Evolutionary conservation across 2,797 vertebrate species (phyloP).

Genomic region (Sparidentex hasta): DNA sequence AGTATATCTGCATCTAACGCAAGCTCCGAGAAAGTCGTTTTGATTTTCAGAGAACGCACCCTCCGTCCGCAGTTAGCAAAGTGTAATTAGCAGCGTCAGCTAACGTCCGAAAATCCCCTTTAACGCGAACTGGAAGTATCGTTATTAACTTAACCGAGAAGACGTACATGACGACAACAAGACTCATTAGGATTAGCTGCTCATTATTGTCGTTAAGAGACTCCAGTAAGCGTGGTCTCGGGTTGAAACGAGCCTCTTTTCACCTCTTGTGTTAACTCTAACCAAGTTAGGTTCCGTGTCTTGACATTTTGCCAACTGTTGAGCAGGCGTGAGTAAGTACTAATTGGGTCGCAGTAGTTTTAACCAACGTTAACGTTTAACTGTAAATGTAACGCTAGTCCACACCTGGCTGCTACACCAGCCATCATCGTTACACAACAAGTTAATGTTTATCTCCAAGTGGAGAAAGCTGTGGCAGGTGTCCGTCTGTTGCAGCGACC

Average conservation of each 20-base stretch:
- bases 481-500: background rate
- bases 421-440: conserved; percentile 31
- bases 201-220: background rate
- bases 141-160: background rate
- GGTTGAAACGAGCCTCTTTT: background rate
- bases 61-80: conserved; percentile 17
- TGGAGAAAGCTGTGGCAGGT: conserved; percentile 14
- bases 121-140: background rate
- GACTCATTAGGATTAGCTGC: background rate
- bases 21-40: accelerated
- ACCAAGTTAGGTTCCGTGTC: background rate
- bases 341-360: no score
- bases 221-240: background rate
- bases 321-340: no score
- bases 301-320: background rate
- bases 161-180: accelerated
- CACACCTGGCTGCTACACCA: background rate
- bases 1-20: accelerated
- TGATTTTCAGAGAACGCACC: background rate
- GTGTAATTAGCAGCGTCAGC: conserved; percentile 44
- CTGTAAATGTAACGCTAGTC: background rate
- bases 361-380: no score
- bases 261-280: background rate
- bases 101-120: conserved; percentile 18
- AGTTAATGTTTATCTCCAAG: conserved; percentile 9